Base-by-base conservation (phyloP, 2,113 vertebrate genomes). In the Anoura caudifer region DNA sequence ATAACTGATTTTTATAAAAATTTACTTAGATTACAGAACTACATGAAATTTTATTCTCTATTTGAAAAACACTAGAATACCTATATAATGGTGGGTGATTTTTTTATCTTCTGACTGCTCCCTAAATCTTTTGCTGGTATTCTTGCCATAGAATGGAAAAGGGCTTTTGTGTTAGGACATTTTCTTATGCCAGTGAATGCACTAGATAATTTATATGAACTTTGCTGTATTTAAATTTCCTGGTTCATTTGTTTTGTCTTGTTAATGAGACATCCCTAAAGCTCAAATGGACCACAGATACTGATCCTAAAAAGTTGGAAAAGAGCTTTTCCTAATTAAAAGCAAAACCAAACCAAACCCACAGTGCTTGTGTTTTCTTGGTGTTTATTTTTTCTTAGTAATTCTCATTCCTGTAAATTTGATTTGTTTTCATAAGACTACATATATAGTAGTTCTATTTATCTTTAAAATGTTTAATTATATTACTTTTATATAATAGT, bases 241-340 rank as follows among this genome's bases (percentile, higher is more conserved):
- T 96, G 22, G 14, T 72, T 91, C 4, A 9, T 83, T 92, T 86
- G 73, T 82, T 92, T 79, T 72, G 47, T 90, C 20, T 81, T 91
- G 31, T 87, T 84, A 87, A 36, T 83, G 45, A 95, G 31, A 87
- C 31, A 72, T 45, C 52, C 86, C 61, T 87, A 79, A 91, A 93
- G 63, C 81, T 65, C 36, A 72, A 0, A 11, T 85, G 84, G n/a
- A 54, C 52, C 43, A 31, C 67, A 81, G 56, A 33, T 72, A 38
- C 73, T 81, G 31, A 70, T 82, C 33, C 45, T 77, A 61, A 65
- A 65, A 69, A 59, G 22, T 81, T 77, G 36, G 77, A 80, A 93
- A 76, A 63, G 67, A 94, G 36, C 16, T 87, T 97, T 85, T 92
- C 56, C 73, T 92, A 61, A 94, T 89, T 86, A 54, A 96, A 90